A percentile compares a stretch with the other conserved stretches of the same genome.
These are phyloP conservation scores for Porites australiensis DNA, from an alignment of 64 coral and sea anemone species.

Conservation along the genomic window DNA sequence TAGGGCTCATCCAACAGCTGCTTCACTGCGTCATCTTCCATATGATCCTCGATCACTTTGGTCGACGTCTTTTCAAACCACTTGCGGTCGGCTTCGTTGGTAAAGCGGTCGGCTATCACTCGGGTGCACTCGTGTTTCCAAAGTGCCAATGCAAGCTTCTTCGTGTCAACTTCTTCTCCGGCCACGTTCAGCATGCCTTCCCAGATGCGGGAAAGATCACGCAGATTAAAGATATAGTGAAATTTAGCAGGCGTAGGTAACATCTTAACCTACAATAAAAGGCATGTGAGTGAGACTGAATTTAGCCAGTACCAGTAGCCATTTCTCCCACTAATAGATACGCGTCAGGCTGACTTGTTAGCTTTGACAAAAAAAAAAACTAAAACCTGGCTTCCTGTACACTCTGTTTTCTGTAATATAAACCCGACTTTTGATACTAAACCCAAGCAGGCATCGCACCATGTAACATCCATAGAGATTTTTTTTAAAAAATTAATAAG, in stretches of 20 bases:
- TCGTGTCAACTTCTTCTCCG: constrained; percentile 66
- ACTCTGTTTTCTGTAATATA: too few relatives aligned
- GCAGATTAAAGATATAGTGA: constrained; percentile 95
- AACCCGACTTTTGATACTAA: too few relatives aligned
- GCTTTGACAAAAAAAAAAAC: too few relatives aligned
- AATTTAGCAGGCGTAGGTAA: constrained; percentile 94
- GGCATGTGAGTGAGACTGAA: not conserved
- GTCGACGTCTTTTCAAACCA: constrained; percentile 88
- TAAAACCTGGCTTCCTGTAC: too few relatives aligned
- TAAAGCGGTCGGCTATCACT: constrained; percentile 97
- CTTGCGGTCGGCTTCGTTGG: constrained; percentile 82
- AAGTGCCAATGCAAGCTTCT: constrained; percentile 64
- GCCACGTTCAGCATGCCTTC: constrained; percentile 96
- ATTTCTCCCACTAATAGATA: too few relatives aligned
- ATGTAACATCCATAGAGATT: too few relatives aligned
- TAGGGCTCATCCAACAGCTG: constrained; percentile 90
- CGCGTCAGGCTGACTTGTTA: too few relatives aligned
- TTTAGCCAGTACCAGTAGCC: too few relatives aligned
- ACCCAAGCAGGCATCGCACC: too few relatives aligned
- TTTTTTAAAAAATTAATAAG: not conserved
- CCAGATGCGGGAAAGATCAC: constrained; percentile 95
- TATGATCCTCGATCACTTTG: constrained; percentile 71
- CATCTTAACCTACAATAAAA: constrained; percentile 79
- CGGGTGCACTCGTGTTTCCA: constrained; percentile 98
- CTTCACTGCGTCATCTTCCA: constrained; percentile 78